Evolutionary conservation across 2,113 vertebrate species (phyloP), one percentile per base, ranked within the genome.

Genomic region (Labrus mixtus): DNA sequence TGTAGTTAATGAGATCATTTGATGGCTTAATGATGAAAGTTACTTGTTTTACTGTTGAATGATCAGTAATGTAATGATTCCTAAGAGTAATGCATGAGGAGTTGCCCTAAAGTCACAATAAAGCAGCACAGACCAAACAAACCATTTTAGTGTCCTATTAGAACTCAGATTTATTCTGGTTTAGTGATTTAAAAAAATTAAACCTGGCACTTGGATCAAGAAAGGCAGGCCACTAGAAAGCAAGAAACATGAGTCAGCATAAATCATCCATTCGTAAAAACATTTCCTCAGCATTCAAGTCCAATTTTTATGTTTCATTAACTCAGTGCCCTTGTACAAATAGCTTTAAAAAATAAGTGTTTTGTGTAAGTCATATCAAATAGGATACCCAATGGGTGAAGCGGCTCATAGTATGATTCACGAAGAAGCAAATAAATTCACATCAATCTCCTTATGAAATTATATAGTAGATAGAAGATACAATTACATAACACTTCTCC

Each of bases 321-420:
- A 74, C n/a, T 60, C 19, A 11, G 8, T 41, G 23, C 11, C 62
- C 48, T 50, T 60, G 43, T 75, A 68, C 63, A 64, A 16, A 50
- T 11, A 15, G 9, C 56, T 54, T 43, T 37, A 46, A 48, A 17
- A 8, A 20, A 51, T 7, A 48, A 51, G 46, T 3, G 0, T 1
- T 48, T 17, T 8, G 6, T 43, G 25, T 46, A 66, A 9, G 3
- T 65, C 60, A 66, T 1, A 6, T 83, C 41, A 68, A 37, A 46
- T 56, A 11, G 51, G 4, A 23, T n/a, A 59, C 48, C 20, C n/a
- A 19, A 41, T 41, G 46, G n/a, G 43, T 20, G 29, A 8, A 57
- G 0, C 50, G 56, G 63, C 37, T 59, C 20, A 19, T 43, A 22
- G 8, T 41, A 10, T 29, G 3, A n/a, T 17, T 25, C 25, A 25